These are phyloP conservation scores for Celastrina argiolus DNA, from an alignment of 2,888 invertebrate genomes.

Conservation along the genomic window DNA sequence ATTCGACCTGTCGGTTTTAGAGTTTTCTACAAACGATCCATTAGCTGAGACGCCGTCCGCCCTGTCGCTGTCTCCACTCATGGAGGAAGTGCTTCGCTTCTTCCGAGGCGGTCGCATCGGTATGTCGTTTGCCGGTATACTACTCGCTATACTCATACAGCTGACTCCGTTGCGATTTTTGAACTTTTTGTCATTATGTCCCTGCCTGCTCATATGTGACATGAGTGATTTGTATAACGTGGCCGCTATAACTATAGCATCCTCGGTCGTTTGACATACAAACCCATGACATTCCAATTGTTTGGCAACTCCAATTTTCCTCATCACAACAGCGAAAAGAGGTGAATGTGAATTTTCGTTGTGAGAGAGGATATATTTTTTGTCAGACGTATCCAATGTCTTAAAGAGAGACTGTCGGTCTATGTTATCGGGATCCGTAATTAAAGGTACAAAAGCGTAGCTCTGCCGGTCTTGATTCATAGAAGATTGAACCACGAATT, in stretches of 20 bases:
- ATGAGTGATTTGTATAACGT: slow-evolving; percentile 93
- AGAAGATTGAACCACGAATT: slow-evolving; percentile 84
- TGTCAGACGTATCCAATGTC: slow-evolving; percentile 71
- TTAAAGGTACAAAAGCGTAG: slow-evolving; percentile 90
- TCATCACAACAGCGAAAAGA: slow-evolving; percentile 93
- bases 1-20: slow-evolving; percentile 74
- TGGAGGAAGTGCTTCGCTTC: slow-evolving; percentile 82
- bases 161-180: slow-evolving; percentile 86
- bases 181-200: slow-evolving; percentile 76
- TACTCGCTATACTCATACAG: slow-evolving; percentile 86
- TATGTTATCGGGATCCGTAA: slow-evolving; percentile 88
- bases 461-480: slow-evolving; percentile 75
- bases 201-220: slow-evolving; percentile 84
- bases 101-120: slow-evolving; percentile 86
- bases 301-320: slow-evolving; percentile 85
- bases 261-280: slow-evolving; percentile 92
- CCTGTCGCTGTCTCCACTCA: slow-evolving; percentile 80
- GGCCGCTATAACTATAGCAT: slow-evolving; percentile 94
- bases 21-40: slow-evolving; percentile 69
- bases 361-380: slow-evolving; percentile 75
- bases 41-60: slow-evolving; percentile 71
- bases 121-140: slow-evolving; percentile 65
- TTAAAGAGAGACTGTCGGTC: slow-evolving; percentile 84
- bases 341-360: slow-evolving; percentile 86
- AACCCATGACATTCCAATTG: slow-evolving; percentile 94